These are phyloP conservation scores for Acropora tenuis DNA, from an alignment of 64 coral and sea anemone species.

Conservation along the genomic window DNA sequence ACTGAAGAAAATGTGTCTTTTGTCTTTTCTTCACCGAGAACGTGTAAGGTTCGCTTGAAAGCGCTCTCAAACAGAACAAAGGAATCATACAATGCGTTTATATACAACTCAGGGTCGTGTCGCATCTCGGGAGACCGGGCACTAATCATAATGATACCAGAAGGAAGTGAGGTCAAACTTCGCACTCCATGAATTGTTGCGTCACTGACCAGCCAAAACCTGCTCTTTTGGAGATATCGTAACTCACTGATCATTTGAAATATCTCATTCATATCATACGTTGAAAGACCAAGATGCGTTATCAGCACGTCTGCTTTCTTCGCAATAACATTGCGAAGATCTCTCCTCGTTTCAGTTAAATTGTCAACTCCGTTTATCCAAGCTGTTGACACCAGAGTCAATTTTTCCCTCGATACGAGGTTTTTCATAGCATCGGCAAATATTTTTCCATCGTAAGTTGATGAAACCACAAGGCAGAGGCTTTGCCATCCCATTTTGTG, in stretches of 20 bases:
- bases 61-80: slow-evolving; percentile 29
- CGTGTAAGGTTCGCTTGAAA: background rate
- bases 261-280: background rate
- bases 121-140: background rate
- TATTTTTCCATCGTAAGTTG: slow-evolving; percentile 22
- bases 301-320: slow-evolving; percentile 11
- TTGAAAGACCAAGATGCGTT: background rate
- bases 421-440: slow-evolving; percentile 6
- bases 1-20: background rate
- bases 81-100: slow-evolving; percentile 24
- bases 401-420: slow-evolving; percentile 18
- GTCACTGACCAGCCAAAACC: background rate
- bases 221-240: background rate
- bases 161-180: background rate
- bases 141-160: background rate
- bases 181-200: background rate
- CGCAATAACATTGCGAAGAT: background rate
- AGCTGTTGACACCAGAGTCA: background rate
- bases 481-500: slow-evolving; percentile 70
- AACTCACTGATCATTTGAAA: slow-evolving; percentile 8
- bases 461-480: slow-evolving; percentile 4
- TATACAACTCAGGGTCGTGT: background rate
- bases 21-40: background rate
- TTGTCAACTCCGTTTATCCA: slow-evolving; percentile 22
- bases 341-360: background rate